Evolutionary conservation across 23 tunicate species (phyloP).

Genomic region (Oikopleura dioica): DNA sequence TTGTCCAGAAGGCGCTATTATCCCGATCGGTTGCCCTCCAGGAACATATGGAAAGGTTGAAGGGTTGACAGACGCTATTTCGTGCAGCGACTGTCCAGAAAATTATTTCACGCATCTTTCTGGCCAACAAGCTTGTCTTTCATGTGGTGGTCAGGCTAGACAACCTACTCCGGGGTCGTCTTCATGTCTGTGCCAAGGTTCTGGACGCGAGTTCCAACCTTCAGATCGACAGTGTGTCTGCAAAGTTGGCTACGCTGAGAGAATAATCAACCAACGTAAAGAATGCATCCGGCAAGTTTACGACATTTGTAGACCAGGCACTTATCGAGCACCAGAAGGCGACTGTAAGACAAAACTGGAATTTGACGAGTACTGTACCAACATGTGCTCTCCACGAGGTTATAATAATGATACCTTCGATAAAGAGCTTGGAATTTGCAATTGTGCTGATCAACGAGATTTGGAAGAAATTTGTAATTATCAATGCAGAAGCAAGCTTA

Average conservation of each 20-base stretch:
- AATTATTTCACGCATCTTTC: slow-evolving; percentile 38
- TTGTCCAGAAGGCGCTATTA: slow-evolving; percentile 33
- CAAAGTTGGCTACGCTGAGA: slow-evolving; percentile 46
- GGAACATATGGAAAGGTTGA: slow-evolving; percentile 63
- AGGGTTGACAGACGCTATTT: slow-evolving; percentile 19
- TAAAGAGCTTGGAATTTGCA: slow-evolving; percentile 40
- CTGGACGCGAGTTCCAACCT: slow-evolving; percentile 84
- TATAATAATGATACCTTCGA: too few species aligned
- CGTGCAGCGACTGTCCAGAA: slow-evolving; percentile 36
- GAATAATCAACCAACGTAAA: slow-evolving; percentile 27
- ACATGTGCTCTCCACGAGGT: slow-evolving; percentile 33
- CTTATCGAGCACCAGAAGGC: slow-evolving; percentile 39
- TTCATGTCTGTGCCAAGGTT: slow-evolving; percentile 54
- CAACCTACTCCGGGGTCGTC: slow-evolving; percentile 57
- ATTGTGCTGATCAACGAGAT: slow-evolving; percentile 38
- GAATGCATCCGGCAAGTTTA: slow-evolving; percentile 77
- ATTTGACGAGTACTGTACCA: slow-evolving; percentile 33
- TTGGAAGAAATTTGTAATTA: slow-evolving; percentile 40
- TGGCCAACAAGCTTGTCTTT: slow-evolving; percentile 63
- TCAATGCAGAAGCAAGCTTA: slow-evolving; percentile 45
- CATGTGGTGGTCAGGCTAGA: slow-evolving; percentile 74
- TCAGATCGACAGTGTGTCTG: slow-evolving; percentile 84
- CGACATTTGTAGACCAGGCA: slow-evolving; percentile 40
- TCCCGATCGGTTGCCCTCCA: slow-evolving; percentile 55
- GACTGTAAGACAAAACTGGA: slow-evolving; percentile 32